These are phyloP conservation scores for Leptogaster cylindrica DNA, from an alignment of 2,888 invertebrate species.

Conservation along the genomic window DNA sequence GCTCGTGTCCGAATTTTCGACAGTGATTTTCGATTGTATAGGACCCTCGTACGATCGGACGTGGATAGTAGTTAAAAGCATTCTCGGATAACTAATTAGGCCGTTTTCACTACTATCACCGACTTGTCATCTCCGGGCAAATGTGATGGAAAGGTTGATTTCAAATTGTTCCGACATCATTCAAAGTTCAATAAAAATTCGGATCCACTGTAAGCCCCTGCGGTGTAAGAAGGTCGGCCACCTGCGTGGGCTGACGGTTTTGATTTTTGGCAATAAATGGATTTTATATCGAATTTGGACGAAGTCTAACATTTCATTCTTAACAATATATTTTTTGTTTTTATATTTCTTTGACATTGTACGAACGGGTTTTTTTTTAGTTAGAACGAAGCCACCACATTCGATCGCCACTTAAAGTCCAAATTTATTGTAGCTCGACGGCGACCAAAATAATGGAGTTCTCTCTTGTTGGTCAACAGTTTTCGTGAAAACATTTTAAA, in stretches of 20 bases:
- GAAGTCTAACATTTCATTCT: slow-evolving; percentile 23
- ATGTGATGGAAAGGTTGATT: slow-evolving; percentile 2
- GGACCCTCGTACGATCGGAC: too few relatives aligned
- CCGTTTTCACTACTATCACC: not conserved
- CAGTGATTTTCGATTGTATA: too few relatives aligned
- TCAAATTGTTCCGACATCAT: not conserved
- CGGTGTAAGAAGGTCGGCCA: not conserved
- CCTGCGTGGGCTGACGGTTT: slow-evolving; percentile 27
- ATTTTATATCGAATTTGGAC: slow-evolving; percentile 2
- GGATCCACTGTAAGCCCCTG: not conserved
- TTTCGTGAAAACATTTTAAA: too few relatives aligned
- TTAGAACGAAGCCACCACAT: slow-evolving; percentile 14
- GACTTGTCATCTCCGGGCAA: not conserved
- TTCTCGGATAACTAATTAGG: slow-evolving; percentile 22
- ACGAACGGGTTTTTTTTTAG: slow-evolving; percentile 1
- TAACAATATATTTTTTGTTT: not conserved
- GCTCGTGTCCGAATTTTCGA: too few relatives aligned
- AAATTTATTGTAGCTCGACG: slow-evolving; percentile 20
- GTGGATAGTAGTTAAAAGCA: not conserved
- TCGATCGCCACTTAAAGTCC: slow-evolving; percentile 9
- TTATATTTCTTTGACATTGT: slow-evolving; percentile 6
- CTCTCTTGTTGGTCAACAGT: slow-evolving; percentile 8
- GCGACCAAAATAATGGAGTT: slow-evolving; percentile 21
- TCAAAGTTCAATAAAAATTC: slow-evolving; percentile 27
- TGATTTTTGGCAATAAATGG: slow-evolving; percentile 31